phyloP scores from a whole-genome alignment of 2,113 vertebrate species.

The Eurystomus gularis region DNA sequence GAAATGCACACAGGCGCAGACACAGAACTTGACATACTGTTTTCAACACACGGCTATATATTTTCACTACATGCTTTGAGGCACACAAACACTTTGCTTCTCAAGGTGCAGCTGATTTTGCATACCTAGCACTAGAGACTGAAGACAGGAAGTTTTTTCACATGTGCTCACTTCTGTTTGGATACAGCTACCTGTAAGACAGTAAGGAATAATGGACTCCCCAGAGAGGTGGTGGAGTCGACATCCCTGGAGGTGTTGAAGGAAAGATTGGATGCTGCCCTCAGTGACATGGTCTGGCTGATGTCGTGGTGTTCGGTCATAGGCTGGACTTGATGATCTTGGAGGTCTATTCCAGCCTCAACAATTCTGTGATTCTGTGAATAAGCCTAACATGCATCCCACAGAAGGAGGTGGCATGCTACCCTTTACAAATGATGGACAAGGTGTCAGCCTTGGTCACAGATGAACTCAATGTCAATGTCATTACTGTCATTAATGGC shows the following conservation, averaged over 20 bases:
- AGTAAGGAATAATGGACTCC: too few relatives aligned
- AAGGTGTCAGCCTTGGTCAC: neutral
- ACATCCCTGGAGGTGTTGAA: too few relatives aligned
- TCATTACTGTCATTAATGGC: neutral
- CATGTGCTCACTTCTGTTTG: neutral
- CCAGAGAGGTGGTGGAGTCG: too few relatives aligned
- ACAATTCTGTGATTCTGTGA: too few relatives aligned
- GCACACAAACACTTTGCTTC: accelerated
- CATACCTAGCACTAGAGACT: neutral
- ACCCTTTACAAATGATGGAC: neutral
- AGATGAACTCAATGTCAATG: neutral
- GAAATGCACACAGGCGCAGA: neutral
- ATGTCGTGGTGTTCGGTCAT: too few relatives aligned
- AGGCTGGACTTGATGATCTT: too few relatives aligned
- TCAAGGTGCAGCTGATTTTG: neutral
- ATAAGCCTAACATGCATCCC: neutral
- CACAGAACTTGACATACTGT: neutral
- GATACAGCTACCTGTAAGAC: neutral
- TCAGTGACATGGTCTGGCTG: too few relatives aligned
- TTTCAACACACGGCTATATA: neutral
- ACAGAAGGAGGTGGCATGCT: neutral
- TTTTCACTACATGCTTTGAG: neutral
- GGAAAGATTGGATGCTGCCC: too few relatives aligned
- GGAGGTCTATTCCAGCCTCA: too few relatives aligned
- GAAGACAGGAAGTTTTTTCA: neutral